Conservation (phyloP, 2,888 invertebrate genomes). For the Belgica antarctica region DNA sequence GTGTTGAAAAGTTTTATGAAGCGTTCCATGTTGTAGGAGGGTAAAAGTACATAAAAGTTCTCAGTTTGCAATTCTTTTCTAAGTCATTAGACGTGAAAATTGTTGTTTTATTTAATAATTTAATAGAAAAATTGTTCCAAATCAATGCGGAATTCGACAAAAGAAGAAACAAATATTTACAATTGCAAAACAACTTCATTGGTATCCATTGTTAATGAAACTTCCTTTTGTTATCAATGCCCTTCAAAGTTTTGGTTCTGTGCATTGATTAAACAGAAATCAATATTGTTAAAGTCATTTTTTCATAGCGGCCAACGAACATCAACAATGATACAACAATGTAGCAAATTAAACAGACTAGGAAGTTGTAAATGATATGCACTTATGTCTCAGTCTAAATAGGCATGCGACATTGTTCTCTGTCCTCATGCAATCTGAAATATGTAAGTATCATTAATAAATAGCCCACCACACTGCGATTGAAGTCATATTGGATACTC, state of each 20-base stretch:
- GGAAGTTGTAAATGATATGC: no score
- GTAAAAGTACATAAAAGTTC: no score
- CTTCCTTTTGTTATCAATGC: constrained; percentile 39
- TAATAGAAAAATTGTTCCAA: neutral
- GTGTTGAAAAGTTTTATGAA: no score
- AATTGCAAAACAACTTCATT: no score
- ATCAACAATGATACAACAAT: no score
- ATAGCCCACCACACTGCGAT: no score
- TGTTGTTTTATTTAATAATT: neutral
- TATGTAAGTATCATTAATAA: neutral
- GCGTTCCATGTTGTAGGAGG: no score
- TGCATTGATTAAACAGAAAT: constrained; percentile 35
- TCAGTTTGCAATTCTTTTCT: neutral
- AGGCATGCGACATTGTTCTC: no score
- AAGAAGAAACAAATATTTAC: neutral
- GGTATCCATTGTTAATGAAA: constrained; percentile 39
- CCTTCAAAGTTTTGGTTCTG: constrained; percentile 39
- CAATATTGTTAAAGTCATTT: constrained; percentile 42
- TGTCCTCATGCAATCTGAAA: neutral
- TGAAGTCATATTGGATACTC: no score
- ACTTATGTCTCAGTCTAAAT: no score
- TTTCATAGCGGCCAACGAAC: constrained; percentile 15
- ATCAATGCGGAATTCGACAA: neutral
- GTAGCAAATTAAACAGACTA: no score
- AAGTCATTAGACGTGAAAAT: neutral